A percentile compares a stretch with the other conserved stretches of the same genome.
phyloP scores from a whole-genome alignment of 2,888 invertebrate species.

The Patella ulyssiponensis region DNA sequence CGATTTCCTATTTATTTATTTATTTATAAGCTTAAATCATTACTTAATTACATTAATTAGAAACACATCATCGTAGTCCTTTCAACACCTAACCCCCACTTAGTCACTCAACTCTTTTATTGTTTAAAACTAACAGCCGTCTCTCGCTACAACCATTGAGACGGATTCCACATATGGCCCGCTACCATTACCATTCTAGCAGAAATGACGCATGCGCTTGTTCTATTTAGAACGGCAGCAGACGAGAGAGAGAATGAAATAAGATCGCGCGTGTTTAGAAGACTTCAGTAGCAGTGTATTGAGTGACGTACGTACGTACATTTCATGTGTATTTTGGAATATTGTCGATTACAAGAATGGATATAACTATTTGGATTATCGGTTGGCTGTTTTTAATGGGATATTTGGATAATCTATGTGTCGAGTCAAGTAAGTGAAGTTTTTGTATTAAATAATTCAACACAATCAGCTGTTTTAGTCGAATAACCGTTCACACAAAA shows the following conservation, averaged over 20 bases:
- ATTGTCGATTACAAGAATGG: not conserved
- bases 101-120: too few relatives aligned
- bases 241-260: constrained; percentile 1
- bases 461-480: too few relatives aligned
- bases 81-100: too few relatives aligned
- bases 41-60: too few relatives aligned
- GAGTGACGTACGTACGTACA: not conserved
- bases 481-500: too few relatives aligned
- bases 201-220: constrained; percentile 10
- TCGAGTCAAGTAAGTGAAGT: not conserved
- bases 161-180: not conserved
- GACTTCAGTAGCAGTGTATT: too few relatives aligned
- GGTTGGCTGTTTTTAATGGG: not conserved
- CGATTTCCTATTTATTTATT: too few relatives aligned
- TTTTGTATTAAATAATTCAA: too few relatives aligned
- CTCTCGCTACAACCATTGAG: too few relatives aligned
- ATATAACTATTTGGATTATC: constrained; percentile 7
- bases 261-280: constrained; percentile 5
- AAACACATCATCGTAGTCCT: too few relatives aligned
- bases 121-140: too few relatives aligned
- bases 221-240: not conserved
- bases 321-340: constrained; percentile 9
- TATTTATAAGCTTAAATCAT: too few relatives aligned
- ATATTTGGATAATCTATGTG: not conserved
- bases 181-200: not conserved